Evolutionary conservation across 2,888 invertebrate species (phyloP).

Genomic region (Cynaeus angustus): DNA sequence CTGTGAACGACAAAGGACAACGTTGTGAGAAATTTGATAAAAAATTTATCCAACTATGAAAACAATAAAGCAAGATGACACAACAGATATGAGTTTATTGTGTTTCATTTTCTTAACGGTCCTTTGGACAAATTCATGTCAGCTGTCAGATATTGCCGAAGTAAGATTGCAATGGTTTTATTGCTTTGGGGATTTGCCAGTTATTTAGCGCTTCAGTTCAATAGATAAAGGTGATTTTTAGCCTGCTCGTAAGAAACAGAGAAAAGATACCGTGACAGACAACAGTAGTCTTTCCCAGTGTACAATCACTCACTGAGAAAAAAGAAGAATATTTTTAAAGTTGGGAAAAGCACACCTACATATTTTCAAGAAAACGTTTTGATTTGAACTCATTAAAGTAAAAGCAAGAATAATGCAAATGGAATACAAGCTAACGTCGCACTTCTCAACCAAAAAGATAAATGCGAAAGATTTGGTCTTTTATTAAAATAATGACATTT

Average conservation of each 20-base stretch:
- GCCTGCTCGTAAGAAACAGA: neutral
- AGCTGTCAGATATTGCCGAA: conserved; percentile 43
- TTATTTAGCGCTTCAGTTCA: conserved; percentile 32
- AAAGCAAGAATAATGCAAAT: conserved; percentile 2
- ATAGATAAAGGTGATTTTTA: conserved; percentile 26
- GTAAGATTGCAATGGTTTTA: conserved; percentile 33
- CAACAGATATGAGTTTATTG: conserved; percentile 46
- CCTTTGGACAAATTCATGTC: conserved; percentile 41
- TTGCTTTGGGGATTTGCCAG: conserved; percentile 35
- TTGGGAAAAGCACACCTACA: too few relatives aligned
- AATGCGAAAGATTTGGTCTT: conserved; percentile 59
- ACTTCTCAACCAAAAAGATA: conserved; percentile 52
- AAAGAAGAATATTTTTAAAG: too few relatives aligned
- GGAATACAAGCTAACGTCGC: neutral
- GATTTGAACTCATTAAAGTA: too few relatives aligned
- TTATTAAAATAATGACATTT: conserved; percentile 64
- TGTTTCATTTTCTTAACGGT: conserved; percentile 46
- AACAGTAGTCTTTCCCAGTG: too few relatives aligned
- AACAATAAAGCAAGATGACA: conserved; percentile 45
- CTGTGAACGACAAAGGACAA: conserved; percentile 30
- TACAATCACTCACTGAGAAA: too few relatives aligned
- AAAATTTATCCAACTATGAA: conserved; percentile 46
- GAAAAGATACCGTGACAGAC: too few relatives aligned
- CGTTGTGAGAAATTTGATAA: conserved; percentile 37
- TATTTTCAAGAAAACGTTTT: too few relatives aligned